Conservation (phyloP, 2,113 vertebrate genomes). For the Dendropsophus ebraccatus region DNA sequence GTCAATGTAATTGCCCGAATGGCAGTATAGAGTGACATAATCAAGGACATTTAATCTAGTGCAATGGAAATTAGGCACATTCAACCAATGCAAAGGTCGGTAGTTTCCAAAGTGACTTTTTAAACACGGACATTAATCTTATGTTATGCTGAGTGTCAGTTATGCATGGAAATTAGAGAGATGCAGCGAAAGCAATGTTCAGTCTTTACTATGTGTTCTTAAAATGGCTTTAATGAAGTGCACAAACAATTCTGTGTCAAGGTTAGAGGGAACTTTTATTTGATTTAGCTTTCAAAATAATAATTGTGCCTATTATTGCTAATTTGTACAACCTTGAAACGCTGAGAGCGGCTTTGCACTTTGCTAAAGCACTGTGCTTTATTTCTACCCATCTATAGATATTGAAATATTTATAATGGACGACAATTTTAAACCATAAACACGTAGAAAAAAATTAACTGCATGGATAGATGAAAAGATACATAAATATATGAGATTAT, state of each 20-base stretch:
- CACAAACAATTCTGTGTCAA: constrained; percentile 44
- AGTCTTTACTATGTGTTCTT: constrained; percentile 21
- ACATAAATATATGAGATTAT: not conserved
- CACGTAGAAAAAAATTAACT: not conserved
- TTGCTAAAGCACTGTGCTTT: constrained; percentile 12
- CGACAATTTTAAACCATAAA: not conserved
- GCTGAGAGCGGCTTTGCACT: not conserved
- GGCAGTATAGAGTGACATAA: constrained; percentile 21
- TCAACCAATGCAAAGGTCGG: constrained; percentile 41
- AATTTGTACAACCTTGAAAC: constrained; percentile 46
- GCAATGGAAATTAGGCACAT: constrained; percentile 43
- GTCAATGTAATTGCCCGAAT: constrained; percentile 1
- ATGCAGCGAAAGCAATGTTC: constrained; percentile 22
- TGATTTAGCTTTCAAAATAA: constrained; percentile 51
- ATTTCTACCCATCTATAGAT: not conserved
- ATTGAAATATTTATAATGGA: constrained; percentile 4
- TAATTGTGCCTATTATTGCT: constrained; percentile 26
- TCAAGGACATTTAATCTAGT: constrained; percentile 34
- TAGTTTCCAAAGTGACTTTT: constrained; percentile 54
- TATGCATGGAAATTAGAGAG: constrained; percentile 47
- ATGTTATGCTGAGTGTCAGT: constrained; percentile 33
- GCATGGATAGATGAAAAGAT: not conserved
- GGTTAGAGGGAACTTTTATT: constrained; percentile 42
- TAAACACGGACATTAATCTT: constrained; percentile 57
- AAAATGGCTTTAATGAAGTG: constrained; percentile 48